Conservation (phyloP, 2,113 vertebrate species). For the Oxyruncus cristatus region DNA sequence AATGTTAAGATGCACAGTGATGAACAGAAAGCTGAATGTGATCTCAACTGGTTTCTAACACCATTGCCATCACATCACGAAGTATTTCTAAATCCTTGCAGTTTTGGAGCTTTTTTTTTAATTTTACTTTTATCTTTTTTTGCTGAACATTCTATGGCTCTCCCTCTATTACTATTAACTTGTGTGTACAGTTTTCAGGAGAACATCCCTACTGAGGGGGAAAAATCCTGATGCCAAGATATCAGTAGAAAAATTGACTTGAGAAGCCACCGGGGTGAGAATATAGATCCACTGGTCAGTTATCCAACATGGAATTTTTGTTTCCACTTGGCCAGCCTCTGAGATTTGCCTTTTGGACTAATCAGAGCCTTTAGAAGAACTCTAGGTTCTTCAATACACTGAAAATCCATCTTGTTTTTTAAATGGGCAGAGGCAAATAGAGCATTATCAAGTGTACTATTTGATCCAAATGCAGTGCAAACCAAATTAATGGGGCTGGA, state of each 20-base stretch:
- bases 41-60: not conserved
- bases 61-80: not conserved
- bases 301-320: not conserved
- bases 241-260: not conserved
- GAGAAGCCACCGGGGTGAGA: not conserved
- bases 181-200: not conserved
- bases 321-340: not conserved
- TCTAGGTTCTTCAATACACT: constrained; percentile 1
- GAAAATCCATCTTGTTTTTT: not conserved
- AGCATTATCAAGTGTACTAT: constrained; percentile 49
- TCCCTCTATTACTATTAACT: not conserved
- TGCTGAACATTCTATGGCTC: not conserved
- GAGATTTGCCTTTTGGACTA: not conserved
- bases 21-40: not conserved
- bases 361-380: not conserved
- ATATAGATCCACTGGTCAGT: not conserved
- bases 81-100: not conserved
- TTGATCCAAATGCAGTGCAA: constrained; percentile 54
- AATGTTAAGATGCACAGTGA: not conserved
- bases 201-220: fast-evolving
- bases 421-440: constrained; percentile 18
- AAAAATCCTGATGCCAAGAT: not conserved
- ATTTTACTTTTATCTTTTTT: not conserved
- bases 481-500: constrained; percentile 54
- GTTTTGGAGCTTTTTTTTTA: not conserved